Evolutionary conservation across 2,888 invertebrate genomes (phyloP).

Genomic region (Zygaena filipendulae): DNA sequence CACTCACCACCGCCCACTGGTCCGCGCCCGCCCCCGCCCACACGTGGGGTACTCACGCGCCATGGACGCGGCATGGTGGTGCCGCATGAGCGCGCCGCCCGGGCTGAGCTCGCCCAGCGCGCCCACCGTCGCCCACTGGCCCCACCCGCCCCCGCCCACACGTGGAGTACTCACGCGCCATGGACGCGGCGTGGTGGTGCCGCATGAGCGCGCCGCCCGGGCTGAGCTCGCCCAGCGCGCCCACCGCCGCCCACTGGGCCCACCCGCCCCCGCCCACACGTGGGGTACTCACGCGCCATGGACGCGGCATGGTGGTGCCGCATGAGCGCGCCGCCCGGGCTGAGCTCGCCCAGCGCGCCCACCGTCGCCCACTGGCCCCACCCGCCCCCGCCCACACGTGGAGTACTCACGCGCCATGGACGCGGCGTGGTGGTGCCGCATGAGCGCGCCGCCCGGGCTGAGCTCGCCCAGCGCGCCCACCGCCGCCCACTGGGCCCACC

Average conservation of each 20-base stretch:
- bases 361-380: slow-evolving; percentile 82
- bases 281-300: slow-evolving; percentile 64
- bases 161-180: slow-evolving; percentile 79
- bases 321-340: slow-evolving; percentile 89
- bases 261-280: too few relatives aligned
- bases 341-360: slow-evolving; percentile 85
- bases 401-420: slow-evolving; percentile 66
- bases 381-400: too few relatives aligned
- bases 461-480: slow-evolving; percentile 85
- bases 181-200: slow-evolving; percentile 82
- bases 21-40: too few relatives aligned
- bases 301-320: slow-evolving; percentile 80
- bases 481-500: too few relatives aligned
- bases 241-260: slow-evolving; percentile 82
- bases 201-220: slow-evolving; percentile 94
- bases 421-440: slow-evolving; percentile 83
- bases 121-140: too few relatives aligned
- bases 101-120: slow-evolving; percentile 87
- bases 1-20: too few relatives aligned
- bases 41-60: slow-evolving; percentile 80
- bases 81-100: slow-evolving; percentile 91
- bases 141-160: too few relatives aligned
- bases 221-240: slow-evolving; percentile 87
- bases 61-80: slow-evolving; percentile 82
- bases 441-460: slow-evolving; percentile 86